Evolutionary conservation across 2,797 vertebrate genomes (phyloP).

Genomic region (Selene dorsalis): DNA sequence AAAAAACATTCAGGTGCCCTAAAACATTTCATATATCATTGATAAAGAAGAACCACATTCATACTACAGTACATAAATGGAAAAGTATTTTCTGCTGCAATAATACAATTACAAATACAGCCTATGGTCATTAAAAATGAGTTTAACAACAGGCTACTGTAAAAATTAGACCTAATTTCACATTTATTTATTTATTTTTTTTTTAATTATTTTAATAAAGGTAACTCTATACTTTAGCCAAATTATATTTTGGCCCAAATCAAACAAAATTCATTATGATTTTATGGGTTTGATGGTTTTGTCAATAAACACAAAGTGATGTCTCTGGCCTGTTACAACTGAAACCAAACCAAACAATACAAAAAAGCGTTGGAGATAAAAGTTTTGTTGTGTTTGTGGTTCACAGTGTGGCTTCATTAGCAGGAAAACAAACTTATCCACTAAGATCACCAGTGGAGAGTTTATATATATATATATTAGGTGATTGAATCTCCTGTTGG

Average conservation of each 20-base stretch:
- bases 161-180: background rate
- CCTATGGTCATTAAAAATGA: background rate
- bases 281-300: background rate
- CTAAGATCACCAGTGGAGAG: constrained; percentile 9
- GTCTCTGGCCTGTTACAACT: background rate
- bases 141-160: background rate
- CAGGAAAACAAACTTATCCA: constrained; percentile 36
- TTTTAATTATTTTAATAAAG: background rate
- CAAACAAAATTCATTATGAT: background rate
- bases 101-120: constrained; percentile 37
- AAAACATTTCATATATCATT: constrained; percentile 47
- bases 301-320: background rate
- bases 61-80: constrained; percentile 20
- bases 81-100: constrained; percentile 8
- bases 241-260: constrained; percentile 19
- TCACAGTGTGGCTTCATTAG: constrained; percentile 13
- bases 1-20: constrained; percentile 31
- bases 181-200: no score
- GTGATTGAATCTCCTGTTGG: constrained; percentile 58
- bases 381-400: constrained; percentile 8
- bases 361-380: constrained; percentile 1
- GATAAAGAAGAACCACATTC: constrained; percentile 28
- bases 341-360: background rate
- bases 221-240: background rate
- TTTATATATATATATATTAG: constrained; percentile 44